These are phyloP conservation scores for Drosophila greeni DNA, from an alignment of 2,888 invertebrate genomes.

Conservation along the genomic window DNA sequence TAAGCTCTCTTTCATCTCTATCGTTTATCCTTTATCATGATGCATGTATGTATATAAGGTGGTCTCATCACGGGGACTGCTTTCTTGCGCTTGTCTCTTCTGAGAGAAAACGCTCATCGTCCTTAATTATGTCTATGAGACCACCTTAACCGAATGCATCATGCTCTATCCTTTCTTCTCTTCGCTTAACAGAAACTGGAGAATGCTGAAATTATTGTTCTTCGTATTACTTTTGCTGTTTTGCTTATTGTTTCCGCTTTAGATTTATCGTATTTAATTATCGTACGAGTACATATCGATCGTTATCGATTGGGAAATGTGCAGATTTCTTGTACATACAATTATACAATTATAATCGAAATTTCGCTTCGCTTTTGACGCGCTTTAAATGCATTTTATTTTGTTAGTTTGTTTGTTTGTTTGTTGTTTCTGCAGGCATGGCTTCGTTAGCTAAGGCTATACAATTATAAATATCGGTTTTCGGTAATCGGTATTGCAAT, in stretches of 20 bases:
- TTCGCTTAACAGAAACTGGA: constrained; percentile 57
- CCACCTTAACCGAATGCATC: background rate
- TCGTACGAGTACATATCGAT: constrained; percentile 27
- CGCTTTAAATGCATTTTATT: constrained; percentile 65
- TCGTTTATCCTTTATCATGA: background rate
- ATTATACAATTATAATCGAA: constrained; percentile 51
- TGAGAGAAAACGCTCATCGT: background rate
- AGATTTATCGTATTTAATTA: constrained; percentile 23
- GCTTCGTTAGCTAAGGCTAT: constrained; percentile 47
- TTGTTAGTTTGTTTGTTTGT: constrained; percentile 45
- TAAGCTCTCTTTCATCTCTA: constrained; percentile 57
- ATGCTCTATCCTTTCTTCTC: background rate
- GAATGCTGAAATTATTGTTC: constrained; percentile 67
- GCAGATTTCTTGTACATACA: constrained; percentile 42
- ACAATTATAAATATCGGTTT: constrained; percentile 31
- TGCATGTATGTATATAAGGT: background rate
- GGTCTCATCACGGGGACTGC: background rate
- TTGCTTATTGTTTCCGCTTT: constrained; percentile 47
- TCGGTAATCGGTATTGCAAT: constrained; percentile 36
- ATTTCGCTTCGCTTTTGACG: constrained; percentile 45
- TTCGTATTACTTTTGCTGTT: constrained; percentile 63
- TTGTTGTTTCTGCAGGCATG: constrained; percentile 53
- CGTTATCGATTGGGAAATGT: constrained; percentile 44
- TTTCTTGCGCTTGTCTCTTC: background rate
- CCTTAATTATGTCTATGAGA: background rate